Conservation (phyloP, 2,888 invertebrate species). For the Caenorhabditis parvicauda region DNA sequence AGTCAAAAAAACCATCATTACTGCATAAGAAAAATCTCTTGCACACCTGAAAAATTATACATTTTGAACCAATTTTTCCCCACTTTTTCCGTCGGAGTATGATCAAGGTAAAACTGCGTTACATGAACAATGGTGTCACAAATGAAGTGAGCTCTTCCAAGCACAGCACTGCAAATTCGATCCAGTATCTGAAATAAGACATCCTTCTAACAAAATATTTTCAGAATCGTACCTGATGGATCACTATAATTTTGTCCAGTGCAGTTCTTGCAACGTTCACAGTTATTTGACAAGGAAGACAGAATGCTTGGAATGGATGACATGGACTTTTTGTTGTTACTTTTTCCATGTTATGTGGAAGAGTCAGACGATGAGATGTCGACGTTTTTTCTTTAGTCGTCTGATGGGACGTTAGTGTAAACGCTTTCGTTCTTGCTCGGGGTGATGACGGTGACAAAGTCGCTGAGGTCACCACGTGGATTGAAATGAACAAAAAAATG, state of each 20-base stretch:
- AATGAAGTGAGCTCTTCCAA: constrained; percentile 4
- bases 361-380: too few species aligned
- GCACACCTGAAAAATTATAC: neutral
- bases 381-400: too few species aligned
- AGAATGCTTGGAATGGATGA: constrained; percentile 5
- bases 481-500: too few species aligned
- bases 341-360: neutral
- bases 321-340: neutral
- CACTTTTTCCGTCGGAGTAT: constrained; percentile 10
- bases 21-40: constrained; percentile 9
- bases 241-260: constrained; percentile 4
- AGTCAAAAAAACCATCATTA: constrained; percentile 8
- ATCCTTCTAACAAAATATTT: too few species aligned
- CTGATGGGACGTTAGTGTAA: too few species aligned
- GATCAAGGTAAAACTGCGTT: constrained; percentile 12
- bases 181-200: constrained; percentile 1
- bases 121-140: constrained; percentile 6
- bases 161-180: neutral
- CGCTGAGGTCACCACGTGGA: too few species aligned
- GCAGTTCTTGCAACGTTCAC: constrained; percentile 1
- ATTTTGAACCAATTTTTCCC: neutral
- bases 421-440: too few species aligned
- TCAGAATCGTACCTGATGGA: constrained; percentile 8
- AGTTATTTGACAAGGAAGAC: constrained; percentile 5
- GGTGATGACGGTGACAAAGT: too few species aligned